Evolutionary conservation across 1,140 invertebrate species (phyloP).

Genomic region (Galendromus occidentalis): DNA sequence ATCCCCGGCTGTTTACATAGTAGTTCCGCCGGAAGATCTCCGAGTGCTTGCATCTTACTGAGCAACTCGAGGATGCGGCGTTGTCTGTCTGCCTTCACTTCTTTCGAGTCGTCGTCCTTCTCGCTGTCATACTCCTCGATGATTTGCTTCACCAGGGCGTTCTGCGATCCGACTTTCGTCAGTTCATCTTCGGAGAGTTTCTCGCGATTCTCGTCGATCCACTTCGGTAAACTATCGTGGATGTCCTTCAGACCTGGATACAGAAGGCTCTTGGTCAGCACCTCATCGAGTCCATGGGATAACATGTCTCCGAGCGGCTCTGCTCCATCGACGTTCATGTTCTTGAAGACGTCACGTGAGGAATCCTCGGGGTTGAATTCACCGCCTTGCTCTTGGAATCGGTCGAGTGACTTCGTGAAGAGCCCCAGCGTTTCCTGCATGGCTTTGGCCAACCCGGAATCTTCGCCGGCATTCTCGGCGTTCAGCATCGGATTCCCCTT

Average conservation of each 20-base stretch:
- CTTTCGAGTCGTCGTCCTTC: conserved; percentile 42
- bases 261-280: conserved; percentile 68
- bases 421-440: conserved; percentile 26
- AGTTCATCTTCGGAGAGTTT: conserved; percentile 40
- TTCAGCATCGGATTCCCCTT: conserved; percentile 17
- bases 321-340: conserved; percentile 20
- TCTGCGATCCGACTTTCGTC: conserved; percentile 48
- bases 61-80: conserved; percentile 52
- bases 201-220: conserved; percentile 50
- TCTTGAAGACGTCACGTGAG: conserved; percentile 17
- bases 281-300: conserved; percentile 23
- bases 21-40: conserved; percentile 61
- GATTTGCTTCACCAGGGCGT: conserved; percentile 48
- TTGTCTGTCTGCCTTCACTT: conserved; percentile 52
- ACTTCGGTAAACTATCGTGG: conserved; percentile 47
- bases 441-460: conserved; percentile 25
- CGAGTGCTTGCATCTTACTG: conserved; percentile 66
- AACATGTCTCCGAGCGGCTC: conserved; percentile 22
- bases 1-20: background rate
- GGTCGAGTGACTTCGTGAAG: conserved; percentile 27
- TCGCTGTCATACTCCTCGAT: conserved; percentile 55
- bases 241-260: conserved; percentile 58
- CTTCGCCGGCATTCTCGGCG: background rate
- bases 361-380: too few relatives aligned
- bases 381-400: conserved; percentile 30